Evolutionary conservation across 2,888 invertebrate species (phyloP).

Genomic region (Sussaba pulchella): DNA sequence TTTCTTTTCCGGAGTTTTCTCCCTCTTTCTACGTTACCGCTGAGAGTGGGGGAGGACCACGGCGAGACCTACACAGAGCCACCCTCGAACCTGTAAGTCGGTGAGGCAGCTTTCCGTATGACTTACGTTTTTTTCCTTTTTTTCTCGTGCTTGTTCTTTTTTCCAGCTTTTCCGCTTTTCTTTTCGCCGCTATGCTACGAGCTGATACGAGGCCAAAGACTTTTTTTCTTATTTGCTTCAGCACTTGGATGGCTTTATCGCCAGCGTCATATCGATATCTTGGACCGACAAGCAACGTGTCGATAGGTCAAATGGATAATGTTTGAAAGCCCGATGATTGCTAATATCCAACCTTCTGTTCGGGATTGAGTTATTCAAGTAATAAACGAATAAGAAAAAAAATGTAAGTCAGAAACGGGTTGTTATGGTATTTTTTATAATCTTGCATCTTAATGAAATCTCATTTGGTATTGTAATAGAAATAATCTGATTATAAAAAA

Average conservation of each 20-base stretch:
- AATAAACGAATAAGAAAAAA: too few relatives aligned
- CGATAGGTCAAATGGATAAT: background rate
- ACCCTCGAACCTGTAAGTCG: slow-evolving; percentile 12
- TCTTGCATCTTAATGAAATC: too few relatives aligned
- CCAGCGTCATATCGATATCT: slow-evolving; percentile 4
- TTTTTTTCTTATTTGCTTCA: background rate
- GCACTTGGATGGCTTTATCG: slow-evolving; percentile 8
- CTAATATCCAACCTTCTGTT: background rate
- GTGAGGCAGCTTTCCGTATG: slow-evolving; percentile 9
- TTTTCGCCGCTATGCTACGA: background rate
- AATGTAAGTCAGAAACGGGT: too few relatives aligned
- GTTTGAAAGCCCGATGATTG: background rate
- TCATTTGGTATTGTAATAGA: too few relatives aligned
- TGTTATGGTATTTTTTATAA: too few relatives aligned
- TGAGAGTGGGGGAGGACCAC: background rate
- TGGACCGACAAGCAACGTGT: background rate
- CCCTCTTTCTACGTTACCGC: slow-evolving; percentile 22
- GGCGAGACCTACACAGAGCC: slow-evolving; percentile 3
- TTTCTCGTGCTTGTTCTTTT: background rate
- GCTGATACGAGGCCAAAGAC: background rate
- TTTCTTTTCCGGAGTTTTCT: slow-evolving; percentile 55
- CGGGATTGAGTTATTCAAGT: too few relatives aligned
- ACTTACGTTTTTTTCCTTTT: slow-evolving; percentile 29
- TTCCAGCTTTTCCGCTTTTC: slow-evolving; percentile 8
- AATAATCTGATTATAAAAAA: too few relatives aligned